These are phyloP conservation scores for Solen grandis DNA, from an alignment of 1,140 invertebrate genomes.

Conservation along the genomic window DNA sequence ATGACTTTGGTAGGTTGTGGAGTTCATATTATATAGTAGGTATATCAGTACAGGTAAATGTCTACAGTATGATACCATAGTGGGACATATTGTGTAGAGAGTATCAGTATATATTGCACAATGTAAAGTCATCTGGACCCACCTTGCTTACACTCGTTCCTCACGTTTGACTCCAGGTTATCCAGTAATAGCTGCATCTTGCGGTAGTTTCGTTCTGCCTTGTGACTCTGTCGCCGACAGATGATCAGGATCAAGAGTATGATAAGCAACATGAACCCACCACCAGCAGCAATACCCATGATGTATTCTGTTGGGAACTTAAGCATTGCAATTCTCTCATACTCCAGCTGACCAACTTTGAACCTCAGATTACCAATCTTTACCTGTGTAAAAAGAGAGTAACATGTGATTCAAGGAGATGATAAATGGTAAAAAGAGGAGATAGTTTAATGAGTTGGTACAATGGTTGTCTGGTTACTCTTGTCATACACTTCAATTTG, in stretches of 20 bases:
- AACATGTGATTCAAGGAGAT: no score
- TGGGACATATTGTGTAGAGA: no score
- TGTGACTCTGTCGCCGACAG: constrained; percentile 93
- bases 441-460: no score
- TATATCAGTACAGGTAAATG: no score
- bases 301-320: constrained; percentile 85
- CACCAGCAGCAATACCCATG: constrained; percentile 82
- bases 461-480: no score
- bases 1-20: no score
- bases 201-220: constrained; percentile 97
- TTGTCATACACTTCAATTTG: no score
- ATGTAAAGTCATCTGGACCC: no score
- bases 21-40: no score
- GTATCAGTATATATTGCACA: no score
- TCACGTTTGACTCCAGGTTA: constrained; percentile 98
- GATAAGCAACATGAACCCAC: constrained; percentile 90
- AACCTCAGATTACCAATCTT: constrained; percentile 94
- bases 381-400: constrained; percentile 64
- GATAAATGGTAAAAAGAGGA: no score
- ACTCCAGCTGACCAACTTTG: constrained; percentile 91
- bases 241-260: constrained; percentile 92
- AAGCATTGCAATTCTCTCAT: constrained; percentile 92
- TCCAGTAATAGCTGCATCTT: constrained; percentile 99
- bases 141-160: constrained; percentile 98
- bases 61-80: no score